A percentile compares a stretch with the other conserved stretches of the same genome.
Conservation (phyloP, 2,113 vertebrate genomes). For the Plecturocebus donacophilus region DNA sequence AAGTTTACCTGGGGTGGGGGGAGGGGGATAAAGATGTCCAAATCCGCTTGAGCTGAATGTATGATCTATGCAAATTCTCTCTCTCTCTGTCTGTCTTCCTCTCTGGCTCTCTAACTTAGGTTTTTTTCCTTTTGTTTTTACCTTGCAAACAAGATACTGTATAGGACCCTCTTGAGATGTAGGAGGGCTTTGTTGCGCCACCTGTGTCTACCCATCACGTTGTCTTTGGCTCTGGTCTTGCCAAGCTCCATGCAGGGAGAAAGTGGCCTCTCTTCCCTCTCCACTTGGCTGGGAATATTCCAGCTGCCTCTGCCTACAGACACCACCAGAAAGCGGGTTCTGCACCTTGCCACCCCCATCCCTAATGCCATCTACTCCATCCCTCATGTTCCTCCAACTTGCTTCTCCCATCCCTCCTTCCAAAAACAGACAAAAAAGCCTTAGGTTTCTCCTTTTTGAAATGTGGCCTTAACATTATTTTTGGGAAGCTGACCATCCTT, state of each 20-base stretch:
- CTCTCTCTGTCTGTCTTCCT: background rate
- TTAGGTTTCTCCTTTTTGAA: constrained; percentile 85
- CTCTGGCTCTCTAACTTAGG: constrained; percentile 69
- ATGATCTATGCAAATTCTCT: constrained; percentile 90
- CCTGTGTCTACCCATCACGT: constrained; percentile 79
- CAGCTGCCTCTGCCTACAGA: background rate
- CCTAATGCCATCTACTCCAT: background rate
- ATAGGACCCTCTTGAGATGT: constrained; percentile 84
- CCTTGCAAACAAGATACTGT: constrained; percentile 86
- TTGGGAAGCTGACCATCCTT: constrained; percentile 76
- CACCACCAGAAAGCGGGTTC: constrained; percentile 31
- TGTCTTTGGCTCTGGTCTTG: constrained; percentile 82
- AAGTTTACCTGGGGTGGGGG: constrained; percentile 80
- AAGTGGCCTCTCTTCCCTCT: constrained; percentile 32
- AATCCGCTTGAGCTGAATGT: constrained; percentile 86
- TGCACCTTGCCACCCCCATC: background rate
- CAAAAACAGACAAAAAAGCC: constrained; percentile 77
- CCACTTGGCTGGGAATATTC: constrained; percentile 77
- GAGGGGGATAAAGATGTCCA: constrained; percentile 75
- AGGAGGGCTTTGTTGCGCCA: constrained; percentile 82
- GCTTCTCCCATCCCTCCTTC: background rate
- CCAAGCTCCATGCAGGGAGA: constrained; percentile 67
- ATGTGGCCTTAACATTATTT: constrained; percentile 87
- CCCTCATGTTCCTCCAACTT: background rate
- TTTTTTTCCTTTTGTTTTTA: constrained; percentile 74